Evolutionary conservation across 2,888 invertebrate genomes (phyloP).

Genomic region (Dromius quadrimaculatus): DNA sequence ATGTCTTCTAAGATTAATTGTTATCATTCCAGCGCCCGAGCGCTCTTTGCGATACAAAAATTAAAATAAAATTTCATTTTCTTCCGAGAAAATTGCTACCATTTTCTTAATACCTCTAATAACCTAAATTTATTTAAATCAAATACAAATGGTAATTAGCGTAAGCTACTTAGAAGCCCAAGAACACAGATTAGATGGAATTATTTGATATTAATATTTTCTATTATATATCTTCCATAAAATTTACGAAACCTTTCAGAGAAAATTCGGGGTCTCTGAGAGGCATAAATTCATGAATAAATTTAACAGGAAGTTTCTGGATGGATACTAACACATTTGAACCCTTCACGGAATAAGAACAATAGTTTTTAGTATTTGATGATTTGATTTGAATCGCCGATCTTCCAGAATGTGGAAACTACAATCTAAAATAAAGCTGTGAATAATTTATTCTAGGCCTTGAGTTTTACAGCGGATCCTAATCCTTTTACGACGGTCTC

Average conservation of each 20-base stretch:
- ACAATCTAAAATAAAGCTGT: slow-evolving; percentile 22
- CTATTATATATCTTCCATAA: too few relatives aligned
- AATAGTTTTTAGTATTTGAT: too few relatives aligned
- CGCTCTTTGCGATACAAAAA: background rate
- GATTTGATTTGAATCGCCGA: background rate
- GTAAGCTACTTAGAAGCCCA: too few relatives aligned
- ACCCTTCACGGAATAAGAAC: too few relatives aligned
- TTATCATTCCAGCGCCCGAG: background rate
- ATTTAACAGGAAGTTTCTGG: too few relatives aligned
- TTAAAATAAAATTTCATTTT: background rate
- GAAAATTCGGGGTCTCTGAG: too few relatives aligned
- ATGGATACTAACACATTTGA: too few relatives aligned
- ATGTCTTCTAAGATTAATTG: background rate
- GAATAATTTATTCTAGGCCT: slow-evolving; percentile 30
- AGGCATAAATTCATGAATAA: too few relatives aligned
- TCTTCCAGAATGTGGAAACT: background rate
- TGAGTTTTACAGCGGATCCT: slow-evolving; percentile 26
- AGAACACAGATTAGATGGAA: too few relatives aligned
- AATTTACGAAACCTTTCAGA: too few relatives aligned
- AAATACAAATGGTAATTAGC: too few relatives aligned
- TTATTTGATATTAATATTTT: too few relatives aligned
- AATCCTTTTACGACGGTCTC: slow-evolving; percentile 28
- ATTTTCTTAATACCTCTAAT: background rate
- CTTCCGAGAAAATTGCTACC: background rate
- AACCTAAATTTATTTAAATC: background rate